phyloP scores from a whole-genome alignment of 1,140 invertebrate species.

The Leptinotarsa undecemlineata region DNA sequence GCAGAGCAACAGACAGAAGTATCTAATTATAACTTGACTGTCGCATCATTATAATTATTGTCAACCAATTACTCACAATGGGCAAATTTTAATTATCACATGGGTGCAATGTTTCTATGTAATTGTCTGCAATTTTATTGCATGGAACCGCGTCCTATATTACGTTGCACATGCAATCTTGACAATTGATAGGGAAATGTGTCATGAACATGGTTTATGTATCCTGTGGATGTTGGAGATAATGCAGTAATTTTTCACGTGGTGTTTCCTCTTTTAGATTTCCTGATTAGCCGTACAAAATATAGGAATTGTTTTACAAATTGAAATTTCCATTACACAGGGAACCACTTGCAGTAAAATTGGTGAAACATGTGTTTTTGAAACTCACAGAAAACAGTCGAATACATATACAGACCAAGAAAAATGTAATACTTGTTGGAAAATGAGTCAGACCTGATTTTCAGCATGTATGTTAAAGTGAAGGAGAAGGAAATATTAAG shows the following conservation, averaged over 20 bases:
- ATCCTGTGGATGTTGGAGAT: slow-evolving; percentile 35
- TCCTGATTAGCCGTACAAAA: not conserved
- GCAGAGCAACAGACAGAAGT: not conserved
- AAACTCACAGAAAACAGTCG: too few relatives aligned
- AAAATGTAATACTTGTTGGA: too few relatives aligned
- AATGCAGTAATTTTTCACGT: slow-evolving; percentile 14
- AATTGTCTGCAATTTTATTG: slow-evolving; percentile 35
- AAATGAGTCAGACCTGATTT: too few relatives aligned
- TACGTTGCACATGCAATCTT: slow-evolving; percentile 38
- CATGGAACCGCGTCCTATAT: slow-evolving; percentile 20
- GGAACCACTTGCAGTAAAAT: too few relatives aligned
- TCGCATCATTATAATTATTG: slow-evolving; percentile 25
- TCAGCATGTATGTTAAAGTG: too few relatives aligned
- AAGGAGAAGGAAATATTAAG: too few relatives aligned
- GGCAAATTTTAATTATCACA: slow-evolving; percentile 28
- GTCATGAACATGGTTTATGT: slow-evolving; percentile 35
- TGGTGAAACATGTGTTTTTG: too few relatives aligned
- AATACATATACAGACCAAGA: too few relatives aligned
- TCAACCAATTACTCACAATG: slow-evolving; percentile 23
- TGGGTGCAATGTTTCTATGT: slow-evolving; percentile 28
- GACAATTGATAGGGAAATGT: slow-evolving; percentile 32
- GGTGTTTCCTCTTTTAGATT: not conserved
- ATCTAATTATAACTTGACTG: slow-evolving; percentile 7
- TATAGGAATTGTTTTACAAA: not conserved
- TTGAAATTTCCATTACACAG: not conserved